phyloP scores from a whole-genome alignment of 2,888 invertebrate species.

The Zele albiditarsus region DNA sequence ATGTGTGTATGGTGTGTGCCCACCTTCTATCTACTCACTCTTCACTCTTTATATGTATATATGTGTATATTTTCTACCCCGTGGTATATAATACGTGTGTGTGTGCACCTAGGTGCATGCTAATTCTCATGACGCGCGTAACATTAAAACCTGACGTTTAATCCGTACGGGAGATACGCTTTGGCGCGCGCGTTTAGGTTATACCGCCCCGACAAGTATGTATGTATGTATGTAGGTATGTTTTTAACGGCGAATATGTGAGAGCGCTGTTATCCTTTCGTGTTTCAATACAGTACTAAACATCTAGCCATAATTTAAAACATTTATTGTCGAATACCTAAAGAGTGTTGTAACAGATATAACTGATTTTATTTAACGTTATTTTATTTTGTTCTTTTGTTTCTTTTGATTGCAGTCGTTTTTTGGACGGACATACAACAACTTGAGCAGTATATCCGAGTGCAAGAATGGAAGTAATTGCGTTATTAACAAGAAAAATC shows the following conservation, averaged over 20 bases:
- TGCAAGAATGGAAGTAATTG: slow-evolving; percentile 94
- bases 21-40: slow-evolving; percentile 38
- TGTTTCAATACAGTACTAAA: slow-evolving; percentile 2
- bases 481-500: slow-evolving; percentile 93
- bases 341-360: background rate
- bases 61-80: background rate
- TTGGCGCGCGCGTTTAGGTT: slow-evolving; percentile 36
- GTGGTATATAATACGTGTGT: slow-evolving; percentile 13
- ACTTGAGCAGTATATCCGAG: slow-evolving; percentile 89
- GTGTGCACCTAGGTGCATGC: slow-evolving; percentile 57
- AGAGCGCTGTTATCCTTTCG: slow-evolving; percentile 1
- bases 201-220: slow-evolving; percentile 20
- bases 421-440: slow-evolving; percentile 94
- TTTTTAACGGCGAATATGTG: slow-evolving; percentile 8
- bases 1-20: slow-evolving; percentile 54
- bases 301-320: slow-evolving; percentile 13
- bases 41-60: slow-evolving; percentile 12
- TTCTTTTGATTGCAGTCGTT: slow-evolving; percentile 85
- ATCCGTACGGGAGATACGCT: slow-evolving; percentile 53
- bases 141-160: slow-evolving; percentile 66
- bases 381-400: slow-evolving; percentile 17
- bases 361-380: slow-evolving; percentile 19
- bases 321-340: slow-evolving; percentile 21
- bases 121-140: slow-evolving; percentile 67
- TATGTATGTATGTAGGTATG: background rate